Conservation (phyloP, 2,888 invertebrate genomes). For the Cosmorhoe ocellata region DNA sequence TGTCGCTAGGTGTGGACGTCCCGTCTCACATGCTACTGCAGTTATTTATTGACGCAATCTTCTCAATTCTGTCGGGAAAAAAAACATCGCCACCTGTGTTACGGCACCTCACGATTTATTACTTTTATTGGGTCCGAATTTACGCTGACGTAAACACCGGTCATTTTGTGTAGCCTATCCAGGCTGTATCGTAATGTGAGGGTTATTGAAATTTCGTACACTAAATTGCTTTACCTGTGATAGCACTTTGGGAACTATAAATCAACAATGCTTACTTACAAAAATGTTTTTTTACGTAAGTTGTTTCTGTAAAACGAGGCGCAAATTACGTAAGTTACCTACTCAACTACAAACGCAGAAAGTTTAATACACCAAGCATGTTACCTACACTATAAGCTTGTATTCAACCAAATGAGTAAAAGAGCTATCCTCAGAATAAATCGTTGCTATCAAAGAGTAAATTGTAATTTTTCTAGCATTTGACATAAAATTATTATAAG, state of each 20-base stretch:
- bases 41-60: constrained; percentile 78
- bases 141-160: constrained; percentile 48
- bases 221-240: constrained; percentile 23
- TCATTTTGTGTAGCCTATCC: constrained; percentile 39
- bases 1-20: constrained; percentile 56
- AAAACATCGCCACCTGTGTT: constrained; percentile 61
- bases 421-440: too few relatives aligned
- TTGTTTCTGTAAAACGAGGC: constrained; percentile 6
- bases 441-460: too few relatives aligned
- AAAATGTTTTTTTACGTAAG: constrained; percentile 44
- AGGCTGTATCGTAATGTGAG: constrained; percentile 31
- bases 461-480: too few relatives aligned
- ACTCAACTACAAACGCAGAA: not conserved
- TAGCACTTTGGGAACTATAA: constrained; percentile 15
- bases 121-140: constrained; percentile 60
- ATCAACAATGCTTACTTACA: constrained; percentile 17
- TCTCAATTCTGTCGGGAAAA: constrained; percentile 54
- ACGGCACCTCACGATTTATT: constrained; percentile 61
- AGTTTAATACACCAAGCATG: too few relatives aligned
- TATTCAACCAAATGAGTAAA: too few relatives aligned
- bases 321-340: constrained; percentile 15
- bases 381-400: too few relatives aligned
- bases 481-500: too few relatives aligned
- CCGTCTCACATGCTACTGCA: constrained; percentile 53
- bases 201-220: constrained; percentile 25